Evolutionary conservation across 2,113 vertebrate species (phyloP).

Genomic region (Loxodonta africana): DNA sequence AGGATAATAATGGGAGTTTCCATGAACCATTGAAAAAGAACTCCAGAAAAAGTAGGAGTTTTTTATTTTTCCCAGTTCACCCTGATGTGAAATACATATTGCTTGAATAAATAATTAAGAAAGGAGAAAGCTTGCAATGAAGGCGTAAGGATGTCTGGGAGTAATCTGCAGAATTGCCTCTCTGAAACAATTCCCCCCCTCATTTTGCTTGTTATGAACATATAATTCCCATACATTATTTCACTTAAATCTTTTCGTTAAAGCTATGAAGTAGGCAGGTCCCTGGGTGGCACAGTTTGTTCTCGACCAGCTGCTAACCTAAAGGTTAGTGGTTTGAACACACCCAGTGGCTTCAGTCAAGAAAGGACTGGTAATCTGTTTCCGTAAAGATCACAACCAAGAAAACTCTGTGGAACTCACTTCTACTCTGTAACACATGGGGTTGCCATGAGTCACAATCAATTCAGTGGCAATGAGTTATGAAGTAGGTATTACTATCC

Average conservation of each 20-base stretch:
- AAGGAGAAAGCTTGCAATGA: neutral
- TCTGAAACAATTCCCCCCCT: neutral
- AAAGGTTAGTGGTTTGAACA: too few species aligned
- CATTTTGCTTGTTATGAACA: neutral
- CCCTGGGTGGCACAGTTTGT: too few species aligned
- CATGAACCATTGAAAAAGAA: slow-evolving; percentile 27
- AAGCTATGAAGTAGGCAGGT: neutral
- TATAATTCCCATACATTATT: neutral
- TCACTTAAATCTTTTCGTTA: slow-evolving; percentile 44
- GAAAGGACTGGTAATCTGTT: too few species aligned
- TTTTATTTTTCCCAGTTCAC: neutral
- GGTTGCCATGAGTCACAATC: too few species aligned
- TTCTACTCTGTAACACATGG: too few species aligned
- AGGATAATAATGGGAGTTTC: slow-evolving; percentile 22
- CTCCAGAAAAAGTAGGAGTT: neutral
- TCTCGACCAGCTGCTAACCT: too few species aligned
- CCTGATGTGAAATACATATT: slow-evolving; percentile 29
- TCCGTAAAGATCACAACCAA: too few species aligned
- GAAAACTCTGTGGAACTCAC: too few species aligned
- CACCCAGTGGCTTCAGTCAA: too few species aligned
- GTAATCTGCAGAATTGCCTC: neutral
- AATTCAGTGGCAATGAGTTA: too few species aligned
- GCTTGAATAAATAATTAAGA: slow-evolving; percentile 37
- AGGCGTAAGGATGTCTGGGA: neutral
- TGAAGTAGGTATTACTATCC: too few species aligned